Base-by-base conservation (phyloP, 2,888 invertebrate genomes). In the Nowickia ferox region DNA sequence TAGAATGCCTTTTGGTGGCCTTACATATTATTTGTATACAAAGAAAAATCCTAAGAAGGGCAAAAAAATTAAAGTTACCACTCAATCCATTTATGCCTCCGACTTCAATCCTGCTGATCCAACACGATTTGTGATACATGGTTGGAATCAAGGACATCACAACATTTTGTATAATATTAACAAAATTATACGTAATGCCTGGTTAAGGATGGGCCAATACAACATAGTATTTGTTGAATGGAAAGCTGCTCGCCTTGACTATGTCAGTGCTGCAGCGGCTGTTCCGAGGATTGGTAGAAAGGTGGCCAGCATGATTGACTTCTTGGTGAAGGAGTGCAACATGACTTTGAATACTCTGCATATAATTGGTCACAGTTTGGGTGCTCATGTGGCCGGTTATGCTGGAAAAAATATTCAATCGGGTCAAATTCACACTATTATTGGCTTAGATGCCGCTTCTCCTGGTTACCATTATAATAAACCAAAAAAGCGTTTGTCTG, bases 211-310 rank as follows among this genome's bases (percentile, higher is more conserved):
- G 4, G 94, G 94, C 48, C 94, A 94, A 84, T 91, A 94, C 86
- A 95, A 95, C 88, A 94, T 95, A 82, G 93, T 95, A 75, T 93
- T 94, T 2, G 94, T 95, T 13, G 95, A 95, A 89, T 95, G 95
- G 95, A 30, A 30, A 30, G 30, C 30, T 30, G 93, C 92, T 2
- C 94, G 94, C 84, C 94, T 93, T 0, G 94, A 94, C 87, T 95
- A 95, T 87, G 92, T 94, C 65, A 89, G 93, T 15, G 94, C 95
- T 5, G 94, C 94, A 76, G 91, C 94, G 55, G 89, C 90, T 44
- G 90, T 92, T 4, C 87, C 89, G 44, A 87, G 86, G 0, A 90
- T 90, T 19, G 93, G 92, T 13, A 87, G 88, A 71, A 88, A 89
- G 81, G 88, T 92, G 0, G 93, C 91, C 22, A 63, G 15, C 0